A percentile compares a stretch with the other conserved stretches of the same genome.
phyloP scores from a whole-genome alignment of 1,140 invertebrate genomes.

The Neotoxoptera formosana region DNA sequence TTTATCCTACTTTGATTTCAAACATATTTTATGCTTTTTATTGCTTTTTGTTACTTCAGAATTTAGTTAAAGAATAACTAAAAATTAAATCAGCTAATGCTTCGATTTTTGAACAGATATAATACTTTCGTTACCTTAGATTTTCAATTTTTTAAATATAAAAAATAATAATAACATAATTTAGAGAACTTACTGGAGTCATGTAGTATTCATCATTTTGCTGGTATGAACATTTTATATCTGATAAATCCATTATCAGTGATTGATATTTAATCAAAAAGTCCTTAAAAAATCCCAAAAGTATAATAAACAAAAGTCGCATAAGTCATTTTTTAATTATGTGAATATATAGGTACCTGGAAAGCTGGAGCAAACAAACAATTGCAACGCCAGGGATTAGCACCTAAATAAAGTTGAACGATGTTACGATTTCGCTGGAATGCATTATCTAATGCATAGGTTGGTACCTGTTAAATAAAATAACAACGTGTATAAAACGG shows the following conservation, averaged over 20 bases:
- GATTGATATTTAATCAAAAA: slow-evolving; percentile 75
- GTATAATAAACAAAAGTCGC: not conserved
- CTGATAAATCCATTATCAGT: slow-evolving; percentile 72
- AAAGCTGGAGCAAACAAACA: slow-evolving; percentile 80
- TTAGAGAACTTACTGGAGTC: slow-evolving; percentile 67
- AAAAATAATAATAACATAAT: not conserved
- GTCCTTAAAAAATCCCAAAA: slow-evolving; percentile 64
- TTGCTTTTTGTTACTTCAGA: not conserved
- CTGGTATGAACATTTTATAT: slow-evolving; percentile 71
- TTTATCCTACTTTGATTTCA: not conserved
- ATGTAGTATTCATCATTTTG: slow-evolving; percentile 70
- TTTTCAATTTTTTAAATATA: slow-evolving; percentile 36
- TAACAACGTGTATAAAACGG: not conserved
- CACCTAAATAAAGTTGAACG: slow-evolving; percentile 72
- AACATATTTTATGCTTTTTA: not conserved
- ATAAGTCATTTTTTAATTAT: not conserved
- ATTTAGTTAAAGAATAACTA: not conserved
- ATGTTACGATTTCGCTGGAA: slow-evolving; percentile 76
- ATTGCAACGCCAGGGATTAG: slow-evolving; percentile 83
- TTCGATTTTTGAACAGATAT: not conserved
- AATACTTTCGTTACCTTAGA: not conserved
- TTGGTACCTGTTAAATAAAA: slow-evolving; percentile 71
- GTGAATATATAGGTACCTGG: slow-evolving; percentile 67
- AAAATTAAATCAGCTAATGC: not conserved
- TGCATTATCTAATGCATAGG: slow-evolving; percentile 79